Evolutionary conservation across 35 echinoderm and acorn worm species (phyloP), one percentile per base, ranked within the genome.

Genomic region (Chiridota heheva): DNA sequence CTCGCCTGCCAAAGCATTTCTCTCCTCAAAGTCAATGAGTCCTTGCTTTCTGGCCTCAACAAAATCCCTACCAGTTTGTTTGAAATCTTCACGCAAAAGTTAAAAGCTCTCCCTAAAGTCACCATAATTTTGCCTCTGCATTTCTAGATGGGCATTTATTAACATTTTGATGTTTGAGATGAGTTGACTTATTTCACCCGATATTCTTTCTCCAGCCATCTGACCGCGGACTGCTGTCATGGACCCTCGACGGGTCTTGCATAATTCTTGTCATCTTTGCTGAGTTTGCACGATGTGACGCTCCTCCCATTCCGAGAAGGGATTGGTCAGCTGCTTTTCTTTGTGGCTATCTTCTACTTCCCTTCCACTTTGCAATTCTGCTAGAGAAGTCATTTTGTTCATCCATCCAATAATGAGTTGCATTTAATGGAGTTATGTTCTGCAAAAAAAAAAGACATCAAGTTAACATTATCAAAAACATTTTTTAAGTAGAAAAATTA

Each of bases 1-100:
- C 87, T 81, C 44, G 87, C 73, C 56, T 96, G 92, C 92, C 92
- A 96, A 2, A 96, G 82, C 92, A 96, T 96, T 47, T 96, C 92
- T 25, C 92, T 87, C 72, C 90, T 87, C 62, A 96, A 96, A 15
- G 86, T 20, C 2, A 96, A 67, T 25, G 82, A 46, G 42, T 87
- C 92, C 51, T 96, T 86, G 30, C 86, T 96, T 44, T 87, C 72
- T 3, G 91, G 86, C 29, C 91, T 67, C 91, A 96, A 80, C 53
- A 96, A 42, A 63, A 96, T 96, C 4, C 91, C 91, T 1, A 96
- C 91, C 41, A 96, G 44, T 67, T 96, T 96, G 42, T 96, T 96
- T 10, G 91, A 96, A 36, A 96, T 86, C 8, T 69, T 96, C 27
- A 80, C 56, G 63, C 90, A 96, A 39, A 84, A n/a, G 29, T 96